phyloP scores from a whole-genome alignment of 2,113 vertebrate genomes.

The Archocentrus centrarchus region DNA sequence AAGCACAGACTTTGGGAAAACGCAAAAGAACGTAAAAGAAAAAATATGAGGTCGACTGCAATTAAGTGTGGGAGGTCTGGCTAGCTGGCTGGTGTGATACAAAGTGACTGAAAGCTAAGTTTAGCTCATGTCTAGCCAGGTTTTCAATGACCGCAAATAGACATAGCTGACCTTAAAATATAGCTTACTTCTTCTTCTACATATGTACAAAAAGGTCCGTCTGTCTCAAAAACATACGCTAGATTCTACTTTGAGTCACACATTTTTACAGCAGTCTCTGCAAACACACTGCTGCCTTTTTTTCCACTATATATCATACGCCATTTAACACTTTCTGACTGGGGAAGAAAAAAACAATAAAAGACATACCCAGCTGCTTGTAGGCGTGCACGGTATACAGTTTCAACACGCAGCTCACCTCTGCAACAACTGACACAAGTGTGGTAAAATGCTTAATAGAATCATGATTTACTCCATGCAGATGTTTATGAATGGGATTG shows the following conservation, averaged over 20 bases:
- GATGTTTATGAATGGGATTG: conserved; percentile 57
- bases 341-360: conserved; percentile 59
- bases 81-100: conserved; percentile 44
- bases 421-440: conserved; percentile 75
- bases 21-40: neutral
- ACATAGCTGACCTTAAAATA: conserved; percentile 59
- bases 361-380: conserved; percentile 82
- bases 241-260: conserved; percentile 88
- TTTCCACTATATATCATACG: conserved; percentile 78
- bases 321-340: conserved; percentile 86
- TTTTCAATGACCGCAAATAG: conserved; percentile 39
- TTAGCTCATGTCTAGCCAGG: conserved; percentile 29
- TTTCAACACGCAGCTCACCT: conserved; percentile 71
- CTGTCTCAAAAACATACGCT: conserved; percentile 83
- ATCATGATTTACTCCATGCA: conserved; percentile 82
- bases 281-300: conserved; percentile 84
- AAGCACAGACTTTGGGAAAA: conserved; percentile 8
- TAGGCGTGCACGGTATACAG: conserved; percentile 78
- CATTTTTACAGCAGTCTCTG: conserved; percentile 85
- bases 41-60: conserved; percentile 7
- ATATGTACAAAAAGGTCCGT: conserved; percentile 80
- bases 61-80: conserved; percentile 21
- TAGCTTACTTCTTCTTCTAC: conserved; percentile 56
- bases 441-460: conserved; percentile 72
- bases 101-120: conserved; percentile 27